These are phyloP conservation scores for Pipistrellus pygmaeus DNA, from an alignment of 2,797 vertebrate genomes.

Conservation along the genomic window DNA sequence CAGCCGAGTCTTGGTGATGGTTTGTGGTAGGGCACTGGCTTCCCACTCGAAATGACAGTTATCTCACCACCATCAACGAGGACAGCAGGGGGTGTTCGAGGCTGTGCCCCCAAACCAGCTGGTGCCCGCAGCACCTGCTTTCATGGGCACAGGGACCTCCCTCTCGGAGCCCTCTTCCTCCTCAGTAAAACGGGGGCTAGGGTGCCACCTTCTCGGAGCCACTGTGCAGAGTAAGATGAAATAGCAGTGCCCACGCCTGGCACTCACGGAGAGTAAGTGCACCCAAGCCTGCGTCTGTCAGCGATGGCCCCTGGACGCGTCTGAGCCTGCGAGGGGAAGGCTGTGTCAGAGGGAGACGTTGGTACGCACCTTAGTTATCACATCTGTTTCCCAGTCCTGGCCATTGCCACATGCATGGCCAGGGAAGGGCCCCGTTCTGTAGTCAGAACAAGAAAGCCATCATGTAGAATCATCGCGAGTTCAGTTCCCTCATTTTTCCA, in stretches of 20 bases:
- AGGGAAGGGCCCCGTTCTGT: neutral
- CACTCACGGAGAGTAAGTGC: neutral
- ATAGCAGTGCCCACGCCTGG: no score
- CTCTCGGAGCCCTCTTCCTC: neutral
- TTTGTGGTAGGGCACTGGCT: no score
- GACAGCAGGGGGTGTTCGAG: no score
- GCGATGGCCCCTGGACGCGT: neutral
- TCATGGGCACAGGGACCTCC: neutral
- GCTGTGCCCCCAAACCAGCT: neutral
- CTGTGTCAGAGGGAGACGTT: neutral
- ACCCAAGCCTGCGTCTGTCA: neutral
- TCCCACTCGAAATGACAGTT: no score
- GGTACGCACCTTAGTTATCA: neutral
- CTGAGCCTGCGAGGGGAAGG: neutral
- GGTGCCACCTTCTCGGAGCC: neutral
- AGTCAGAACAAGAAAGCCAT: neutral
- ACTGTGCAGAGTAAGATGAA: fast-evolving
- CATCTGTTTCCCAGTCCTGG: neutral
- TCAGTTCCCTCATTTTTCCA: constrained; percentile 15
- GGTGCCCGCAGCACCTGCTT: neutral
- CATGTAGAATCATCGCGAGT: neutral
- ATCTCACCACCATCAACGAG: no score
- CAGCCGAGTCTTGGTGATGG: no score
- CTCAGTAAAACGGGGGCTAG: neutral
- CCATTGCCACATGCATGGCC: neutral